phyloP scores from a whole-genome alignment of 1,140 invertebrate genomes.

The Coelopa frigida region DNA sequence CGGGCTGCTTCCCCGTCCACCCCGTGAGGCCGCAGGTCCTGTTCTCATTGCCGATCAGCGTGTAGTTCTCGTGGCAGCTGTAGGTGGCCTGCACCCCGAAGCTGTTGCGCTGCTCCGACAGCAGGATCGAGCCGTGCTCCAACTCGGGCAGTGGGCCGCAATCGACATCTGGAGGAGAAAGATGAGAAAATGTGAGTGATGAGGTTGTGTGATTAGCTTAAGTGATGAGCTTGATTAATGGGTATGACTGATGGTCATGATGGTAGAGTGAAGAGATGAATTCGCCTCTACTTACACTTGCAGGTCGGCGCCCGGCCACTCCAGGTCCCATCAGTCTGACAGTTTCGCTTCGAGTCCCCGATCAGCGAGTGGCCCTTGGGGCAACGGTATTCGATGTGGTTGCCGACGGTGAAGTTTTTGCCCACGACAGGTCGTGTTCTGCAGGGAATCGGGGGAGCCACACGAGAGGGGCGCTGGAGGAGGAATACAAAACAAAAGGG shows the following conservation, averaged over 20 bases:
- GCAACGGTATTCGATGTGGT: conserved; percentile 68
- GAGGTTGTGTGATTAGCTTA: not conserved
- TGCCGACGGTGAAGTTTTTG: conserved; percentile 60
- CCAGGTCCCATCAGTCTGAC: conserved; percentile 71
- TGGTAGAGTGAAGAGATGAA: not conserved
- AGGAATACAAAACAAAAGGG: not conserved
- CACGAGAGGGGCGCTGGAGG: conserved; percentile 69
- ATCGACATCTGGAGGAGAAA: conserved; percentile 60
- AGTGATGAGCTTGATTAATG: no score
- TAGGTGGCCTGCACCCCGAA: conserved; percentile 69
- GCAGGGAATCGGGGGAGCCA: conserved; percentile 75
- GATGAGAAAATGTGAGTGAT: not conserved
- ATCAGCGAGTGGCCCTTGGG: conserved; percentile 74
- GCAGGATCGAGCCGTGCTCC: conserved; percentile 63
- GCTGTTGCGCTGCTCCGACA: conserved; percentile 65
- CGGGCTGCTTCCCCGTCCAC: conserved; percentile 72
- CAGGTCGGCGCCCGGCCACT: conserved; percentile 69
- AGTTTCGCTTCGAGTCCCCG: conserved; percentile 63
- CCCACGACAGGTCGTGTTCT: conserved; percentile 77
- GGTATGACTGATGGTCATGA: no score
- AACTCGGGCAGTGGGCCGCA: conserved; percentile 65
- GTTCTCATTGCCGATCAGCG: conserved; percentile 64
- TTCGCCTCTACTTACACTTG: conserved; percentile 62
- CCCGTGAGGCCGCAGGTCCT: conserved; percentile 72
- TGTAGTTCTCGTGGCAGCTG: conserved; percentile 76